Evolutionary conservation across 2,797 vertebrate genomes (phyloP).

Genomic region (Cirrhinus mrigala): DNA sequence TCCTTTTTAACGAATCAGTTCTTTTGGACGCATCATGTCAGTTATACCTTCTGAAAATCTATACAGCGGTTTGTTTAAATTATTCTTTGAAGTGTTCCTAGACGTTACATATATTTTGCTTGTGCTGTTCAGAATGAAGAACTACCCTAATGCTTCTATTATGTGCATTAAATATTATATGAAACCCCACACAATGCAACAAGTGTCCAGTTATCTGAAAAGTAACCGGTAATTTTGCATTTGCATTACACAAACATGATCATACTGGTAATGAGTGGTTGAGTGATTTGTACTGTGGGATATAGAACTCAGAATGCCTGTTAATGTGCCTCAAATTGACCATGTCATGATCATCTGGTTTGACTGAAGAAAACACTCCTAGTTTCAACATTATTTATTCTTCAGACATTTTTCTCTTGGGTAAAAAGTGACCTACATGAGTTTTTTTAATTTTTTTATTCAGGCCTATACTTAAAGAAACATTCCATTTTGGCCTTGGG

Average conservation of each 20-base stretch:
- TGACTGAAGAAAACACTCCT: not conserved
- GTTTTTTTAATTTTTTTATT: not conserved
- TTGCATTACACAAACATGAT: not conserved
- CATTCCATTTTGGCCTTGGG: not conserved
- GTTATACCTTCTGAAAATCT: not conserved
- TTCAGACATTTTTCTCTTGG: not conserved
- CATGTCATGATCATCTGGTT: too few relatives aligned
- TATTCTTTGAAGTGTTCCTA: not conserved
- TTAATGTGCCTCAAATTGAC: not conserved
- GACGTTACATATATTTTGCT: not conserved
- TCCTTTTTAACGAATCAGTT: not conserved
- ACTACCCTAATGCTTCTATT: not conserved
- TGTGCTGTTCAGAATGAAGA: not conserved
- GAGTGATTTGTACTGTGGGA: not conserved
- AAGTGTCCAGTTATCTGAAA: not conserved
- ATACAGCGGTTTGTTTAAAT: not conserved
- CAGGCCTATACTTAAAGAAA: not conserved
- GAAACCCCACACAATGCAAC: not conserved
- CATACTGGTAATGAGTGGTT: too few relatives aligned
- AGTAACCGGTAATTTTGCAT: not conserved
- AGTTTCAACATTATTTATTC: not conserved
- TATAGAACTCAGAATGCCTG: not conserved
- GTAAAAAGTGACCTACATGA: not conserved
- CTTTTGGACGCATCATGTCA: not conserved
- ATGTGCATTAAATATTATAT: not conserved